Evolutionary conservation across 2,888 invertebrate genomes (phyloP), one percentile per base, ranked within the genome.

Genomic region (Callyntrura sp.): DNA sequence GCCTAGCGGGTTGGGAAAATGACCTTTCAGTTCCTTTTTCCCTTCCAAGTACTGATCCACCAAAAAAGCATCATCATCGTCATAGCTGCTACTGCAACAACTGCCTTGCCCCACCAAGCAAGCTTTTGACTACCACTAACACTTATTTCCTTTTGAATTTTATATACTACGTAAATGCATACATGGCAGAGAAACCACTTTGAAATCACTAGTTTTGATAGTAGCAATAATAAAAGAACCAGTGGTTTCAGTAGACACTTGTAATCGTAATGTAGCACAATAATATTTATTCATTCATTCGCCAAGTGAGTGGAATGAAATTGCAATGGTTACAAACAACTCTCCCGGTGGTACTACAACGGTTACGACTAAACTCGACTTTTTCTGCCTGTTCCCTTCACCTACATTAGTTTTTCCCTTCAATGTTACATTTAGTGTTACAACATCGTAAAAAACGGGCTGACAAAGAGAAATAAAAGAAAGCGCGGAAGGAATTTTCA

Each of bases 251-350:
- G 70, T 11, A 43, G 17, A 6, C n/a, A 45, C 51, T 12, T 73
- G 73, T 48, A 73, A 73, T 73, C 43, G 70, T 70, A 35, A 70
- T 70, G 70, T 73, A 73, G 23, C 23, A 11, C 48, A 73, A 76
- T 76, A 55, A 79, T 79, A 79, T 79, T 79, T 79, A 79, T 79
- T 79, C 79, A 79, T 79, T 79, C 57, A 79, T 17, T 20, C 35
- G 17, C 35, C 57, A 35, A 60, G 57, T 35, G 60, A 51, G 25
- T 12, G 51, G 23, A 28, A 79, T 60, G 25, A 25, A 84, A 35
- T 43, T 84, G 57, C 48, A 84, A 84, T 85, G 76, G 73, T 48
- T 62, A 73, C 85, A 85, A 85, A 85, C 45, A 76, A 76, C 57
- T 48, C 20, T 73, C 51, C 60, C 60, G 51, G 25, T 48, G 48